Conservation (phyloP, 1,140 invertebrate genomes). For the Drosophila obscura region DNA sequence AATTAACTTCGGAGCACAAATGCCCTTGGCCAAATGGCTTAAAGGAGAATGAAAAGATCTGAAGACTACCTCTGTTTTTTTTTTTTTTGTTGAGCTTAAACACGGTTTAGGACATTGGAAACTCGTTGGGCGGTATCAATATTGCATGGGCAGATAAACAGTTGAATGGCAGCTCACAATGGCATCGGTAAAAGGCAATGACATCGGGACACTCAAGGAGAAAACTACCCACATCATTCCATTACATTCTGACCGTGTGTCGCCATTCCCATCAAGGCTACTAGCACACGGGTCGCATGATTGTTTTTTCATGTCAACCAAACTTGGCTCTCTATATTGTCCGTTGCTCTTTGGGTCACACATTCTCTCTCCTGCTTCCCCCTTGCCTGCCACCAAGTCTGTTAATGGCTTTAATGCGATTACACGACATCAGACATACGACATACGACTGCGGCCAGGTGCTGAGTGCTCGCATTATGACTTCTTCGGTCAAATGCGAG, state of each 20-base stretch:
- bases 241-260: slow-evolving; percentile 16
- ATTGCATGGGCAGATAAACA: slow-evolving; percentile 34
- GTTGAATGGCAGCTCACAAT: slow-evolving; percentile 1
- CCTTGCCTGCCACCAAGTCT: slow-evolving; percentile 8
- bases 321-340: slow-evolving; percentile 32
- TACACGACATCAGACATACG: slow-evolving; percentile 45
- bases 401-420: slow-evolving; percentile 64
- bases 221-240: slow-evolving; percentile 1
- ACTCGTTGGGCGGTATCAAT: slow-evolving; percentile 45
- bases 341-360: not conserved
- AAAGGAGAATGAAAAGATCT: slow-evolving; percentile 1
- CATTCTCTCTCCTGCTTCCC: slow-evolving; percentile 4
- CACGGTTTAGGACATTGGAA: slow-evolving; percentile 30
- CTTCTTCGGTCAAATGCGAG: slow-evolving; percentile 15
- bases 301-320: slow-evolving; percentile 56
- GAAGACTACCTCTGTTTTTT: slow-evolving; percentile 12
- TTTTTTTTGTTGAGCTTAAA: slow-evolving; percentile 10
- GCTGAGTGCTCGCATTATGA: slow-evolving; percentile 35
- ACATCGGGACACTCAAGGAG: slow-evolving; percentile 14
- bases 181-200: slow-evolving; percentile 26
- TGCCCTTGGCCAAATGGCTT: slow-evolving; percentile 7
- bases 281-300: slow-evolving; percentile 50
- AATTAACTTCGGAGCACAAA: slow-evolving; percentile 41
- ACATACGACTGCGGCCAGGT: not conserved
- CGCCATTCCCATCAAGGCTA: slow-evolving; percentile 1